Conservation (phyloP, 2,888 invertebrate species). For the Pandemis cinnamomeana region DNA sequence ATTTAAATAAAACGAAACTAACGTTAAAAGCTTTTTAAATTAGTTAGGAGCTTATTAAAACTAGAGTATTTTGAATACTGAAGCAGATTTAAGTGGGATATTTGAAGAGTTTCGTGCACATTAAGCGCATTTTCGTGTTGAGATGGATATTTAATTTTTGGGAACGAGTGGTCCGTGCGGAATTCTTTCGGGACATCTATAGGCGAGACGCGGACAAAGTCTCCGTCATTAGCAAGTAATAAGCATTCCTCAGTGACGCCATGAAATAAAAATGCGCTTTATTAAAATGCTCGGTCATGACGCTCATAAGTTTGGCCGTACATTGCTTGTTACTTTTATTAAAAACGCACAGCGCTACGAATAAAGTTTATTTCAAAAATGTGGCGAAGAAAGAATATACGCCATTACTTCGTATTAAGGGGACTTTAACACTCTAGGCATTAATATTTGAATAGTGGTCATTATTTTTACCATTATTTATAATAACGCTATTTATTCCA, state of each 20-base stretch:
- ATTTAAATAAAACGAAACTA: not conserved
- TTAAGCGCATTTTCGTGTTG: slow-evolving; percentile 58
- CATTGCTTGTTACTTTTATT: slow-evolving; percentile 26
- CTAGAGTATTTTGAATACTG: not conserved
- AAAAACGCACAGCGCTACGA: slow-evolving; percentile 20
- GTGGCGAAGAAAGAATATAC: no score
- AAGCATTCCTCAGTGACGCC: slow-evolving; percentile 65
- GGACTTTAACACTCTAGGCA: not conserved
- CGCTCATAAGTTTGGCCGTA: slow-evolving; percentile 39
- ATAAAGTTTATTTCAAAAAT: not conserved
- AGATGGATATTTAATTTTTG: slow-evolving; percentile 67
- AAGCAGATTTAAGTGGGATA: slow-evolving; percentile 29
- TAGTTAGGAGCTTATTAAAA: not conserved
- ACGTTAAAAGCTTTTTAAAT: not conserved
- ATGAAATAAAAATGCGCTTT: slow-evolving; percentile 56
- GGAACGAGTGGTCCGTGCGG: slow-evolving; percentile 54
- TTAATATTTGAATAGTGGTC: not conserved
- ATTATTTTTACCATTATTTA: slow-evolving; percentile 5
- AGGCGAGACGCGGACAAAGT: slow-evolving; percentile 62
- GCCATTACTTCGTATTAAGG: not conserved
- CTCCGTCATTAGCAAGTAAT: slow-evolving; percentile 70
- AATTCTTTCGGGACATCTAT: slow-evolving; percentile 67
- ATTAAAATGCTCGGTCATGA: slow-evolving; percentile 58
- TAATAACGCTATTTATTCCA: slow-evolving; percentile 13
- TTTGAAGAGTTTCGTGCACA: slow-evolving; percentile 47